Percentiles rank a stretch among this genome's conserved stretches.
Conservation (phyloP, 64 coral and sea anemone genomes). For the Astreopora myriophthalma region DNA sequence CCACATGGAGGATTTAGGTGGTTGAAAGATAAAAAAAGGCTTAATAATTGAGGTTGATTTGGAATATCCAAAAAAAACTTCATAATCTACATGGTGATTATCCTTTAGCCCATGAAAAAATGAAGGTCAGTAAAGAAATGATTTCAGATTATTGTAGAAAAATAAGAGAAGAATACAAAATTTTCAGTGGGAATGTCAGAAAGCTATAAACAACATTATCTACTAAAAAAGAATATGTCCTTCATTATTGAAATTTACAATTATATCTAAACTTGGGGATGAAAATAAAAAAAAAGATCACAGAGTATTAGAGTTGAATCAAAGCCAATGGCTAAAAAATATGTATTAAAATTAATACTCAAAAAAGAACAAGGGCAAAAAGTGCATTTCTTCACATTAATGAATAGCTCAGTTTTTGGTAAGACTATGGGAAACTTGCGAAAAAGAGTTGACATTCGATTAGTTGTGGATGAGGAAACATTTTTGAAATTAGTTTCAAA, state of each 20-base stretch:
- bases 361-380: not conserved
- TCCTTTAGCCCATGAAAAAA: not conserved
- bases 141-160: not conserved
- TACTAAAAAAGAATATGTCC: not conserved
- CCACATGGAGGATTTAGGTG: not conserved
- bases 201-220: not conserved
- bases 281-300: not conserved
- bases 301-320: not conserved
- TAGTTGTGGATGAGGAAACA: not conserved
- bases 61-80: not conserved
- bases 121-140: not conserved
- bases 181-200: not conserved
- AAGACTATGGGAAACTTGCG: constrained; percentile 21
- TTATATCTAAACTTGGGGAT: not conserved
- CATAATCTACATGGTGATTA: not conserved
- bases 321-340: not conserved
- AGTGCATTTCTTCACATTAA: constrained; percentile 10
- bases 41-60: not conserved
- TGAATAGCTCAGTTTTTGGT: not conserved
- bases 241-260: constrained; percentile 5
- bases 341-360: not conserved
- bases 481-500: not conserved
- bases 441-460: not conserved
- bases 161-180: constrained; percentile 3
- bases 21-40: not conserved